Conservation (phyloP, 2,797 vertebrate genomes). For the Linurgus olivaceus region DNA sequence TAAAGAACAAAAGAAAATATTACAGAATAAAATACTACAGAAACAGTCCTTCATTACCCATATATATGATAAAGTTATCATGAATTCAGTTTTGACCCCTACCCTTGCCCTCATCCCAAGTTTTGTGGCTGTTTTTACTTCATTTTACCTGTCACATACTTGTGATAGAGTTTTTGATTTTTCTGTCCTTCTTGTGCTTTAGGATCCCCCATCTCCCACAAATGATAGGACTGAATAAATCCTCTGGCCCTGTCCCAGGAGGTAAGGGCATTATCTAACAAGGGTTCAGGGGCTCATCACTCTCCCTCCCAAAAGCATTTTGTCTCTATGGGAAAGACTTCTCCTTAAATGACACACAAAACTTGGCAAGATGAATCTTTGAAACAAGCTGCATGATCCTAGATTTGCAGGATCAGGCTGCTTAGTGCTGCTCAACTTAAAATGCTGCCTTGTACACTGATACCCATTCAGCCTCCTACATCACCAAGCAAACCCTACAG, state of each 20-base stretch:
- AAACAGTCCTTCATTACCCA: not conserved
- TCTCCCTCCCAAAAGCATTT: not conserved
- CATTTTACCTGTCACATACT: not conserved
- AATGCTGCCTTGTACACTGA: not conserved
- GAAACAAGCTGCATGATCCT: not conserved
- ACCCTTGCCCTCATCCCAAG: not conserved
- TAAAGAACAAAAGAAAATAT: not conserved
- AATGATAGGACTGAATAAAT: not conserved
- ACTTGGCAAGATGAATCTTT: not conserved
- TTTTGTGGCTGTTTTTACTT: not conserved
- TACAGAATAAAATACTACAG: not conserved
- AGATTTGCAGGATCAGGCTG: not conserved
- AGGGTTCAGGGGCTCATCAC: not conserved
- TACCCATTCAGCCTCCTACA: not conserved
- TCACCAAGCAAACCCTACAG: not conserved
- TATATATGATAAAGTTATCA: not conserved
- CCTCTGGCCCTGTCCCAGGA: not conserved
- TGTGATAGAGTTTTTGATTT: not conserved
- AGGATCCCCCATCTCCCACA: not conserved
- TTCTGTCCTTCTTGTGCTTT: not conserved
- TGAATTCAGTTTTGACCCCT: not conserved
- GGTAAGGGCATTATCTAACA: not conserved
- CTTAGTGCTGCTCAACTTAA: slow-evolving; percentile 5
- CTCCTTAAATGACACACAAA: not conserved
- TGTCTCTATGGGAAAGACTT: not conserved